A percentile compares a stretch with the other conserved stretches of the same genome.
These are phyloP conservation scores for Cyphomyrus discorhynchus DNA, from an alignment of 2,113 vertebrate genomes.

Conservation along the genomic window DNA sequence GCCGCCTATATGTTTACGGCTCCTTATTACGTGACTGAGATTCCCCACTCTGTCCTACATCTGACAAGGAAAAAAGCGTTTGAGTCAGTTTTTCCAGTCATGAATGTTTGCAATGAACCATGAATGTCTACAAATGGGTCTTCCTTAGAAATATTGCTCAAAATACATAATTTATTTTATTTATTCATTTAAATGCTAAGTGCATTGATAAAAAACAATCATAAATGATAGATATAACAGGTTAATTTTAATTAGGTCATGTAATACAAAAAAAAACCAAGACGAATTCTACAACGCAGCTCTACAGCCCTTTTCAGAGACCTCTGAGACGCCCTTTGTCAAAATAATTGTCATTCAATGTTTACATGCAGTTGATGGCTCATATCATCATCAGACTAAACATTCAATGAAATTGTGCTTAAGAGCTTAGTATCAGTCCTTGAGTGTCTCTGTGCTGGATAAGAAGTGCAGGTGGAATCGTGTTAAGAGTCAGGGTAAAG, in stretches of 20 bases:
- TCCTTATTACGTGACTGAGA: not conserved
- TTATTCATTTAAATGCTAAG: not conserved
- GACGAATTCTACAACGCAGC: not conserved
- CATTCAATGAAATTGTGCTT: not conserved
- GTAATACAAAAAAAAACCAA: not conserved
- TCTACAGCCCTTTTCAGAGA: not conserved
- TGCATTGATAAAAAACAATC: not conserved
- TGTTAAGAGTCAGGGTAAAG: not conserved
- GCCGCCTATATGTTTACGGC: not conserved
- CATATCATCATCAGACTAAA: not conserved
- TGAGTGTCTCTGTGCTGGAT: not conserved
- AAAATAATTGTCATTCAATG: not conserved
- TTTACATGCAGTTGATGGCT: not conserved
- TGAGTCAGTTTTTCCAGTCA: not conserved
- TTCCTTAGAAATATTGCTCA: not conserved
- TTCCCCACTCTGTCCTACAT: not conserved
- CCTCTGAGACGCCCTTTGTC: not conserved
- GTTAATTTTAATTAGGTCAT: not conserved
- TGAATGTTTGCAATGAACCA: not conserved
- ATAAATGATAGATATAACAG: not conserved
- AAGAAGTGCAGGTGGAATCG: not conserved
- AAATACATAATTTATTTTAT: not conserved
- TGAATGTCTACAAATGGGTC: not conserved
- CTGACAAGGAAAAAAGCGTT: not conserved
- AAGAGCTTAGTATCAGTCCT: not conserved